Evolutionary conservation across 1,140 invertebrate species (phyloP), one percentile per base, ranked within the genome.

Genomic region (Neodiprion virginianus): DNA sequence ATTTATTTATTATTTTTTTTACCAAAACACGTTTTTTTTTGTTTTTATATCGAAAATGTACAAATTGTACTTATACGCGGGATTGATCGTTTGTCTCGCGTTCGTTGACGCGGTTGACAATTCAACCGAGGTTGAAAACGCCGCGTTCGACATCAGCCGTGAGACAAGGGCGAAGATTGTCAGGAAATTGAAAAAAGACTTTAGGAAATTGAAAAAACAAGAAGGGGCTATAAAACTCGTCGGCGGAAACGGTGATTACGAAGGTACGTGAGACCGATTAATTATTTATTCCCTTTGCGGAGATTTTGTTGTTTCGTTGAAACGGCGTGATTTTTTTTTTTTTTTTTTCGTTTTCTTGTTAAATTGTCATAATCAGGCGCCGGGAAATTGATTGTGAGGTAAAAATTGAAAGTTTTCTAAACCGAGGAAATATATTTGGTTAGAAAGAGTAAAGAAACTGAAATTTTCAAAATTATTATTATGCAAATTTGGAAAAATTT

Each of bases 201-300:
- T 88, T 49, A 85, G 84, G 66, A 86, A 83, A 48, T 83, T 93
- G 72, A 93, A 92, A 80, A 91, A 93, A 83, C 89, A 92, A 74
- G 93, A 95, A 73, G 94, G 93, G n/a, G 92, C 90, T 73, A 80
- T 95, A 14, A 91, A 91, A 77, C 85, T 95, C 1, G 88, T 94
- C 7, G 94, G 93, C 21, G 93, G 94, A 1, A 83, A 88, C 5
- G 90, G 85, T 12, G 89, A 91, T 77, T 91, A 91, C 80, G 93
- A 95, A 92, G 94, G 94, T 94, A 89, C 79, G 76, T 71, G 71
- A n/a, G 73, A 40, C 1, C 28, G 28, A 40, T 40, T 40, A 40
- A 3, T 40, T 40, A 40, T 40, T 40, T 40, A 40, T 40, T 40
- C 1, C 28, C 50, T 14, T 47, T 74, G 48, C 23, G 7, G 23